Percentiles rank a stretch among this genome's conserved stretches.
Evolutionary conservation across 1,140 invertebrate species (phyloP).

Genomic region (Scaptomyza hsui): DNA sequence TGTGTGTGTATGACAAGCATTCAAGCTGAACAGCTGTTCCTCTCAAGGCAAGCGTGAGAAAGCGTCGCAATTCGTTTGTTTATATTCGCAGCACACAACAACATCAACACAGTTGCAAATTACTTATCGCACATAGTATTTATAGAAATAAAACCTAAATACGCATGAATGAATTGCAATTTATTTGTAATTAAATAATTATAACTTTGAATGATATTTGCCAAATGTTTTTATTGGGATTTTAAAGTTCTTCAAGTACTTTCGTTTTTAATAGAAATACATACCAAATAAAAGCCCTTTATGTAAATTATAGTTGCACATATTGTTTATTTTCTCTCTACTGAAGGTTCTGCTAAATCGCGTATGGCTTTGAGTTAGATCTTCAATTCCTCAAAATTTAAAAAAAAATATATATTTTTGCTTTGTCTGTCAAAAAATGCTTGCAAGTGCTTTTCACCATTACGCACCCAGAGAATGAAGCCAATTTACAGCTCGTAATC

Average conservation of each 20-base stretch:
- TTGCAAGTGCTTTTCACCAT: slow-evolving; percentile 5
- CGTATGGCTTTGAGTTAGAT: slow-evolving; percentile 14
- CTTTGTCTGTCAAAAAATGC: slow-evolving; percentile 8
- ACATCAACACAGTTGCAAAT: not conserved
- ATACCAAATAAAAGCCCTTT: too few species aligned
- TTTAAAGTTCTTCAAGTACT: too few species aligned
- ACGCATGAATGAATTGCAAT: not conserved
- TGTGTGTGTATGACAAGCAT: slow-evolving; percentile 21
- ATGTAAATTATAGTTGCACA: not conserved
- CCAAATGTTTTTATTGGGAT: too few species aligned
- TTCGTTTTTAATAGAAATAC: too few species aligned
- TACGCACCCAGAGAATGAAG: not conserved
- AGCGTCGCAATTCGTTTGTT: slow-evolving; percentile 44
- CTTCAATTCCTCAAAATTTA: slow-evolving; percentile 5
- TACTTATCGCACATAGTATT: slow-evolving; percentile 3
- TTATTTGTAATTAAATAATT: too few species aligned
- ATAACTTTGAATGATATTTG: too few species aligned
- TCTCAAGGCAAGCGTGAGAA: slow-evolving; percentile 40
- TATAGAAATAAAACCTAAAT: not conserved
- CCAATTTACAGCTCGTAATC: slow-evolving; percentile 60
- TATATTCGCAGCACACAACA: slow-evolving; percentile 15
- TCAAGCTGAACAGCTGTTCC: slow-evolving; percentile 73
- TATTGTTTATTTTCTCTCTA: not conserved
- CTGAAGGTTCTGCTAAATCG: not conserved
- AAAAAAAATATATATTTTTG: not conserved